These are phyloP conservation scores for Drosophila nigritarsus DNA, from an alignment of 2,888 invertebrate genomes.

Conservation along the genomic window DNA sequence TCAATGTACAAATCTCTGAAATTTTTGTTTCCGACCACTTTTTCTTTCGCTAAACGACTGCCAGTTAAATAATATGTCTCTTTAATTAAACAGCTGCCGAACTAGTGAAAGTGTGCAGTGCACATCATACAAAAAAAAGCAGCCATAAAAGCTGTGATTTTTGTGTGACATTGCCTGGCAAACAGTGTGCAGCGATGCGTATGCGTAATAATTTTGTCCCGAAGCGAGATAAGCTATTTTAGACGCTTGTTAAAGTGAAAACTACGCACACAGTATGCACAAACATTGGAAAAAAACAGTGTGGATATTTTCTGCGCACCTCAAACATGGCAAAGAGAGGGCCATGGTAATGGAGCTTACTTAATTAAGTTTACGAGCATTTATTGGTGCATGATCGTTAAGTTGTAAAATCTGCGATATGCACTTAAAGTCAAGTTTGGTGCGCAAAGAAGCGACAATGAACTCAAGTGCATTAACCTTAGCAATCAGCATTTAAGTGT, in stretches of 20 bases:
- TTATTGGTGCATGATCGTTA: slow-evolving; percentile 61
- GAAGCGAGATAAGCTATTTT: slow-evolving; percentile 25
- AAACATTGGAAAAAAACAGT: not conserved
- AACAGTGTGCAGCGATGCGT: slow-evolving; percentile 62
- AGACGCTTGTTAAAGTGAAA: slow-evolving; percentile 61
- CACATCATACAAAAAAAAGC: slow-evolving; percentile 32
- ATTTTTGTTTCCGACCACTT: slow-evolving; percentile 32
- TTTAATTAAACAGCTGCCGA: slow-evolving; percentile 59
- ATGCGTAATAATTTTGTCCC: slow-evolving; percentile 73
- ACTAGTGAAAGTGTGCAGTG: slow-evolving; percentile 63
- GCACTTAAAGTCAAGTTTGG: slow-evolving; percentile 60
- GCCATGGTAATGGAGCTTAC: slow-evolving; percentile 24
- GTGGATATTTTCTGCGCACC: slow-evolving; percentile 2
- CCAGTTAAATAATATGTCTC: slow-evolving; percentile 70
- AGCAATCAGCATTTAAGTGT: slow-evolving; percentile 79
- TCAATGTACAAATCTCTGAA: slow-evolving; percentile 3
- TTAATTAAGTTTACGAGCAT: slow-evolving; percentile 50
- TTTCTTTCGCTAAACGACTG: slow-evolving; percentile 48
- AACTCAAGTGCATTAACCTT: slow-evolving; percentile 82
- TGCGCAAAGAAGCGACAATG: slow-evolving; percentile 79
- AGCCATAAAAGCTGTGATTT: slow-evolving; percentile 5
- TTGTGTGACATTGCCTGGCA: slow-evolving; percentile 31
- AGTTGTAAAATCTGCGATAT: slow-evolving; percentile 44
- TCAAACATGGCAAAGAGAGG: slow-evolving; percentile 6
- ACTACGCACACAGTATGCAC: slow-evolving; percentile 15